Evolutionary conservation across 1,140 invertebrate species (phyloP).

Genomic region (Subanguina moxae): DNA sequence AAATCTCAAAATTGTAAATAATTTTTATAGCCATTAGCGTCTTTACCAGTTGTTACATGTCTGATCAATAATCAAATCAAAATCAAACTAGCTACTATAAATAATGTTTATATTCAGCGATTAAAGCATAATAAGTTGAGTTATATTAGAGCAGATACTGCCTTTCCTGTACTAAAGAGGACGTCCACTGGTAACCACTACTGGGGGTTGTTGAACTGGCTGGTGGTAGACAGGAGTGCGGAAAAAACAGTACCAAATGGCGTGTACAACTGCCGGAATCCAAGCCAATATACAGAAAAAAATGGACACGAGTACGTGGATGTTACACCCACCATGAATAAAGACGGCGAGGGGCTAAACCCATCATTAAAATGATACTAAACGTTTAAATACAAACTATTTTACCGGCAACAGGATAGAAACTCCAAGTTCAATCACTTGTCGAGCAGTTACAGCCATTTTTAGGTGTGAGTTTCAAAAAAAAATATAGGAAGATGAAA

Average conservation of each 20-base stretch:
- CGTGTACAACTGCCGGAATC: slow-evolving; percentile 32
- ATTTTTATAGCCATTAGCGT: too few relatives aligned
- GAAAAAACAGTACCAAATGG: slow-evolving; percentile 36
- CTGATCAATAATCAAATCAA: too few relatives aligned
- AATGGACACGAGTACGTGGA: slow-evolving; percentile 14
- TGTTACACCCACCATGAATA: slow-evolving; percentile 6
- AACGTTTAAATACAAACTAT: too few relatives aligned
- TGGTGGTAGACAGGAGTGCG: background rate
- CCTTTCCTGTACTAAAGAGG: background rate
- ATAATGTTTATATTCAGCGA: too few relatives aligned
- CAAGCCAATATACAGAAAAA: slow-evolving; percentile 30
- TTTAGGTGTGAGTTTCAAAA: too few relatives aligned
- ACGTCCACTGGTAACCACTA: background rate
- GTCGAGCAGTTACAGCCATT: slow-evolving; percentile 3
- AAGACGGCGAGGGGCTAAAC: slow-evolving; percentile 10
- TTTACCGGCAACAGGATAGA: slow-evolving; percentile 10
- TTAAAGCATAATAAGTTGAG: too few relatives aligned
- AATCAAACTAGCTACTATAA: too few relatives aligned
- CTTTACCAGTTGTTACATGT: too few relatives aligned
- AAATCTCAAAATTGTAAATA: too few relatives aligned
- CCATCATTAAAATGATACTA: too few relatives aligned
- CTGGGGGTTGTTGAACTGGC: background rate
- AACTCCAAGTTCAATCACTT: slow-evolving; percentile 8
- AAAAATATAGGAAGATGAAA: too few relatives aligned
- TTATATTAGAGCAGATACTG: too few relatives aligned